These are phyloP conservation scores for Mobula birostris DNA, from an alignment of 2,113 vertebrate species.

Conservation along the genomic window DNA sequence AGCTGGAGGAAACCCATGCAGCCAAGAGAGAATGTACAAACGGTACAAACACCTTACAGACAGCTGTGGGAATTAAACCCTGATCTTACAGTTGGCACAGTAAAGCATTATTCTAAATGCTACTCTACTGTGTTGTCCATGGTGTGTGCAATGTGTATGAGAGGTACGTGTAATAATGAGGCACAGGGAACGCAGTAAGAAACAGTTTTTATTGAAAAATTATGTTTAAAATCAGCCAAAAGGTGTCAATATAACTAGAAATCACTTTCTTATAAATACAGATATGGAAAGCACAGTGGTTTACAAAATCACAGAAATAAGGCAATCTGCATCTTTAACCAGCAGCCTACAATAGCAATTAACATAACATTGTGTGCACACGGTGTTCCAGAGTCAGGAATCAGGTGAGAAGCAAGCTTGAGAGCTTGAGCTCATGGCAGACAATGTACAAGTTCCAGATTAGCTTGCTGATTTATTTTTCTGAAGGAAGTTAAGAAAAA, in stretches of 20 bases:
- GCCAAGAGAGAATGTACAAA: no score
- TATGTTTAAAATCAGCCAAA: slow-evolving; percentile 13
- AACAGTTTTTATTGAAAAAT: slow-evolving; percentile 25
- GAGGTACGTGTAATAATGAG: neutral
- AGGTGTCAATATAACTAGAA: neutral
- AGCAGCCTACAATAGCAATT: neutral
- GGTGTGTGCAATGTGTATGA: no score
- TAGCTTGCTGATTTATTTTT: neutral
- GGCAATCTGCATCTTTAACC: neutral
- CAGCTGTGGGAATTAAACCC: no score
- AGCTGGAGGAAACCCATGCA: no score
- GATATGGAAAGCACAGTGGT: slow-evolving; percentile 21
- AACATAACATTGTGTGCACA: neutral
- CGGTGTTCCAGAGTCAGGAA: neutral
- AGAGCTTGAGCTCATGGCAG: neutral
- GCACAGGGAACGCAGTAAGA: neutral
- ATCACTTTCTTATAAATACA: slow-evolving; percentile 28
- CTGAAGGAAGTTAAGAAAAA: neutral
- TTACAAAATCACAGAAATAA: slow-evolving; percentile 21
- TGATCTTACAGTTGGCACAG: no score
- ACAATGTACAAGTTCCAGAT: neutral
- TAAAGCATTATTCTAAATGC: no score
- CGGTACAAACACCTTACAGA: no score
- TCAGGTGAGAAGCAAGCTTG: neutral
- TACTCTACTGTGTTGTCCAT: no score